Evolutionary conservation across 1,140 invertebrate species (phyloP).

Genomic region (Hypothenemus hampei): DNA sequence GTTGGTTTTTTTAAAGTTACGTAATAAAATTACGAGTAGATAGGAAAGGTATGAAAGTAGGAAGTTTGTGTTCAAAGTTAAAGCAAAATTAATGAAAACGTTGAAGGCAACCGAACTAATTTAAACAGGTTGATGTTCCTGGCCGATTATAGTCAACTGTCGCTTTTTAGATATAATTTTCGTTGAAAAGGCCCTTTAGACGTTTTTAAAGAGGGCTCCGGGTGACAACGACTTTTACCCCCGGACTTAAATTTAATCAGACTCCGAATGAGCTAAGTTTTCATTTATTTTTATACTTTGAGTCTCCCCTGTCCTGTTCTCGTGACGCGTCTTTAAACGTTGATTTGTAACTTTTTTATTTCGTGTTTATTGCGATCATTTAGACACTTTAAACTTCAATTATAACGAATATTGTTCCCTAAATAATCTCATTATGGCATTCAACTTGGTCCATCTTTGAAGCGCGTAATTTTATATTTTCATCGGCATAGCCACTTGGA

Average conservation of each 20-base stretch:
- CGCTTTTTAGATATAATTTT: constrained; percentile 30
- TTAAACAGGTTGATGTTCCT: constrained; percentile 32
- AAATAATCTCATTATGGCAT: constrained; percentile 28
- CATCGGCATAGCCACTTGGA: constrained; percentile 6
- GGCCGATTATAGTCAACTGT: constrained; percentile 25
- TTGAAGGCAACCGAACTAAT: constrained; percentile 30
- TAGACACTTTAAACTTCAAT: constrained; percentile 34
- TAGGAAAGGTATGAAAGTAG: not conserved
- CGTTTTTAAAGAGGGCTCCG: constrained; percentile 32
- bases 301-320: constrained; percentile 24
- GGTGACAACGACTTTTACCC: constrained; percentile 34
- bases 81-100: constrained; percentile 31
- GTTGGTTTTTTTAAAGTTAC: too few species aligned
- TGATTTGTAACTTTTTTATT: constrained; percentile 33
- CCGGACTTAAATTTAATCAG: constrained; percentile 40
- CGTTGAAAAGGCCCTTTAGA: constrained; percentile 30
- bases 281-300: constrained; percentile 42
- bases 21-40: too few species aligned
- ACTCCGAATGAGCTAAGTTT: constrained; percentile 40
- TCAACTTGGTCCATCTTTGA: constrained; percentile 19
- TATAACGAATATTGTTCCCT: constrained; percentile 33
- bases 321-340: constrained; percentile 21
- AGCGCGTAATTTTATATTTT: constrained; percentile 25
- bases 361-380: constrained; percentile 31
- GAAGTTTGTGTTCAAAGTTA: constrained; percentile 24